Evolutionary conservation across 2,888 invertebrate species (phyloP).

Genomic region (Diogma glabrata): DNA sequence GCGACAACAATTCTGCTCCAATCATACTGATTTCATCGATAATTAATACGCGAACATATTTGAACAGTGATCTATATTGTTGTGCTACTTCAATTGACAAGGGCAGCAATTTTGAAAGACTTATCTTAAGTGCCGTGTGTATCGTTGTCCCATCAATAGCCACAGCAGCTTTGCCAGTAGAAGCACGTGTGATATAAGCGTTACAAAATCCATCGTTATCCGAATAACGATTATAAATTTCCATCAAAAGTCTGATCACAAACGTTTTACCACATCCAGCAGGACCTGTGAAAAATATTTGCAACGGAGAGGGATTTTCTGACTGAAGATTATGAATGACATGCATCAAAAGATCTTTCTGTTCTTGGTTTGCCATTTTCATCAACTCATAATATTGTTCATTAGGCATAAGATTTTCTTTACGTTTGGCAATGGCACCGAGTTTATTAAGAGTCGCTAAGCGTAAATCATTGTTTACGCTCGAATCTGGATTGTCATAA

Average conservation of each 20-base stretch:
- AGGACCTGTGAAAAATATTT: constrained; percentile 14
- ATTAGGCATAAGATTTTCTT: constrained; percentile 22
- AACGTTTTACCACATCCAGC: neutral
- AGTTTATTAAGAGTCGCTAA: too few relatives aligned
- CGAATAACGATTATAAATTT: constrained; percentile 3
- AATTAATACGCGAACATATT: too few relatives aligned
- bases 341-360: constrained; percentile 17
- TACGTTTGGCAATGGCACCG: constrained; percentile 21
- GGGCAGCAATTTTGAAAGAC: too few relatives aligned
- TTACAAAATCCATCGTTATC: neutral
- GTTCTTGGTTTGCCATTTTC: constrained; percentile 20
- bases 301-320: constrained; percentile 15
- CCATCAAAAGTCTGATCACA: neutral
- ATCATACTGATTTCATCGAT: too few relatives aligned
- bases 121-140: too few relatives aligned
- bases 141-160: too few relatives aligned
- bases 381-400: constrained; percentile 19
- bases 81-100: constrained; percentile 20
- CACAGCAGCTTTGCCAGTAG: too few relatives aligned
- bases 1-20: constrained; percentile 20
- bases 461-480: too few relatives aligned
- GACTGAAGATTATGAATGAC: constrained; percentile 14
- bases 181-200: neutral
- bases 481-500: too few relatives aligned
- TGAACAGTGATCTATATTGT: constrained; percentile 19